These are phyloP conservation scores for Actenoides lindsayi DNA, from an alignment of 2,113 vertebrate species.

Conservation along the genomic window DNA sequence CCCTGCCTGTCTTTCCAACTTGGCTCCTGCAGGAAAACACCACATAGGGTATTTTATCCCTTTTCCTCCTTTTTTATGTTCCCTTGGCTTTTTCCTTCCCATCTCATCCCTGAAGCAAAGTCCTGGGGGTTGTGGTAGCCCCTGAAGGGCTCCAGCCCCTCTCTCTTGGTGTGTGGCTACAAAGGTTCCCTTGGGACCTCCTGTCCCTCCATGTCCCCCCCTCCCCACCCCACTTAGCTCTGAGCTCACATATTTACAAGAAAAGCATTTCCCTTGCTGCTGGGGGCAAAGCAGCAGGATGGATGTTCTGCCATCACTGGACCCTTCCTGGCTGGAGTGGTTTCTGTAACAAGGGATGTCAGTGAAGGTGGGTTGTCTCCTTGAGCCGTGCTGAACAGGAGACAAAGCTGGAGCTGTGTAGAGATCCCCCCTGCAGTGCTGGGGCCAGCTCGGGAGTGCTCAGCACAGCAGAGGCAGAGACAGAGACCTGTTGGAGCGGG, in stretches of 20 bases:
- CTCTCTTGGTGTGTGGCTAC: no score
- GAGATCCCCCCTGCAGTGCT: no score
- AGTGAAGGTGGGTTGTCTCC: background rate
- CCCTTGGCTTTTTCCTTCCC: background rate
- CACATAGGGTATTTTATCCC: accelerated
- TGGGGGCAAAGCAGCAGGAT: background rate
- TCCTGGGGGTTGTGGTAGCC: background rate
- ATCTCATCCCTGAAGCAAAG: background rate
- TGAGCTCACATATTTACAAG: background rate
- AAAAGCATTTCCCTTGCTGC: background rate
- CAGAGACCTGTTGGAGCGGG: no score
- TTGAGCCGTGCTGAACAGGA: background rate
- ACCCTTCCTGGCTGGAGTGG: background rate
- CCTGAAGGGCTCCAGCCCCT: no score
- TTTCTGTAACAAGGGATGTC: background rate
- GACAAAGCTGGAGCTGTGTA: background rate
- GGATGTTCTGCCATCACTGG: background rate
- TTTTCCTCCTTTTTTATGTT: accelerated
- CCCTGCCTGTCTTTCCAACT: background rate
- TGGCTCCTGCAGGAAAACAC: background rate
- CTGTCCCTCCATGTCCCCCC: accelerated
- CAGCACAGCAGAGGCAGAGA: no score
- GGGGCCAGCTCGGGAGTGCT: no score
- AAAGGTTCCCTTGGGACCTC: background rate
- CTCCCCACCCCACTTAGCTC: no score